Evolutionary conservation across 2,797 vertebrate genomes (phyloP).

Genomic region (Gallirallus australis): DNA sequence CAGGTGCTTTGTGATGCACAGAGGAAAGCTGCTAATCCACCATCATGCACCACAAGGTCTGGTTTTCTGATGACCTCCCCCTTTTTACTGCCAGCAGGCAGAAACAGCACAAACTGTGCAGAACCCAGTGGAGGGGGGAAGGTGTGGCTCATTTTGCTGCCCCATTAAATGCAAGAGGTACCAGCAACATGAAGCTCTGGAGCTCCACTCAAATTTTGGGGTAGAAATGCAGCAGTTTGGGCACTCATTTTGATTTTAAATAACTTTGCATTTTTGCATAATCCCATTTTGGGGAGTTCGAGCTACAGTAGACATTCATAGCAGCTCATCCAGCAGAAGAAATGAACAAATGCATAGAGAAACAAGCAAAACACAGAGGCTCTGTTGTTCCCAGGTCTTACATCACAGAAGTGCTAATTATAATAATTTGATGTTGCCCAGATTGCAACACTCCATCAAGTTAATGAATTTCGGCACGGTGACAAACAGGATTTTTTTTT

Average conservation of each 20-base stretch:
- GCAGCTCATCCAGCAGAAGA: background rate
- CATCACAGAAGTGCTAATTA: background rate
- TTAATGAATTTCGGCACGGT: slow-evolving; percentile 1
- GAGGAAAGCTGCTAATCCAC: background rate
- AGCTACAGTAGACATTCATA: background rate
- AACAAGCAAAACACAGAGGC: background rate
- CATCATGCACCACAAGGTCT: background rate
- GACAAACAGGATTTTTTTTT: background rate
- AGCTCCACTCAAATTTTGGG: background rate
- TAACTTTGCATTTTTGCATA: background rate
- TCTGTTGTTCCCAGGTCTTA: background rate
- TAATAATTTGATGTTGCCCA: background rate
- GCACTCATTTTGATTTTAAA: background rate
- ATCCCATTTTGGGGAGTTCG: background rate
- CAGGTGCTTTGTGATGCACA: background rate
- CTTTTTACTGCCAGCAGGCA: background rate
- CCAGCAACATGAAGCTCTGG: background rate
- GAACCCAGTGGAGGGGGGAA: background rate
- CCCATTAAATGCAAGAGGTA: background rate
- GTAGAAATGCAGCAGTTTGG: background rate
- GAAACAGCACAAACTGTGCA: background rate
- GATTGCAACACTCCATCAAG: background rate
- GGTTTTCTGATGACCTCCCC: background rate
- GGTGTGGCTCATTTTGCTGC: background rate
- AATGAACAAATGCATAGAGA: background rate